phyloP scores from a whole-genome alignment of 2,888 invertebrate species.

The Tipula lateralis region DNA sequence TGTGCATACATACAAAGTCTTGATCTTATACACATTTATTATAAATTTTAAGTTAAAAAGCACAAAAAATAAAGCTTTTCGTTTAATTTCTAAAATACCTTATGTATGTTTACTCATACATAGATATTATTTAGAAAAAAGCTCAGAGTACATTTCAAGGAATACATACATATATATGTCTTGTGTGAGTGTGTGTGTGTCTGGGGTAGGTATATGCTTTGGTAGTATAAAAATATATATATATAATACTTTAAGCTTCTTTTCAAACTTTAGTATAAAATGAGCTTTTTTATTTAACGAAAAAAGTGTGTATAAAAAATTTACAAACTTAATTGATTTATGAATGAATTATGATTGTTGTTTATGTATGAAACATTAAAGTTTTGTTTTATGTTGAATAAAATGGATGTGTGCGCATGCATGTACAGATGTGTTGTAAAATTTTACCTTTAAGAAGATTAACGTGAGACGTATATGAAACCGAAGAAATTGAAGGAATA shows the following conservation, averaged over 20 bases:
- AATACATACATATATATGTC: not conserved
- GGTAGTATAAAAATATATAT: not conserved
- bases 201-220: not conserved
- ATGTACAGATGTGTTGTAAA: not conserved
- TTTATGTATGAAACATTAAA: not conserved
- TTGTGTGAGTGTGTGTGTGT: not conserved
- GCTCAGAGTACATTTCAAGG: not conserved
- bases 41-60: constrained; percentile 4
- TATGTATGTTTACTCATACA: not conserved
- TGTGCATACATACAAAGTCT: not conserved
- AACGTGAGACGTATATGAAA: not conserved
- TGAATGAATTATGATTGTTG: constrained; percentile 9
- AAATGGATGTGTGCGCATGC: not conserved
- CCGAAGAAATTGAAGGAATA: not conserved
- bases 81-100: not conserved
- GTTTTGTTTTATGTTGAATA: not conserved
- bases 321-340: not conserved
- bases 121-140: not conserved
- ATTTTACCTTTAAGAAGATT: not conserved
- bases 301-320: not conserved
- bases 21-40: not conserved
- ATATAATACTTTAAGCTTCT: not conserved
- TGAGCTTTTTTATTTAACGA: not conserved
- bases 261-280: not conserved
- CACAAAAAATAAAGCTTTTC: not conserved